These are phyloP conservation scores for Drosophila athabasca DNA, from an alignment of 1,140 invertebrate genomes.

Conservation along the genomic window DNA sequence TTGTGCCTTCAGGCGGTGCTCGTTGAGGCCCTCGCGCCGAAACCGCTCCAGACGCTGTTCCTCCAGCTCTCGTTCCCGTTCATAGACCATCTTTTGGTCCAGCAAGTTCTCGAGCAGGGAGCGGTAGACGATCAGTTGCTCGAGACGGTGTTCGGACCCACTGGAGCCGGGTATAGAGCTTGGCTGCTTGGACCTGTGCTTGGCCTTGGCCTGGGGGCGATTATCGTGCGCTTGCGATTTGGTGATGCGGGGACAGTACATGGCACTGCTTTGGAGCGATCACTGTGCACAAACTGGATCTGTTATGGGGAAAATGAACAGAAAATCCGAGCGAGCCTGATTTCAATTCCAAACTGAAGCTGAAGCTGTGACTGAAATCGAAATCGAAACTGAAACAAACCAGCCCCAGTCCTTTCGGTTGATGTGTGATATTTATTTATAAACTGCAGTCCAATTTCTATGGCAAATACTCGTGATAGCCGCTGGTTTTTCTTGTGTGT, in stretches of 20 bases:
- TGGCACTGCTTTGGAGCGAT: neutral
- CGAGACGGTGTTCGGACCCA: constrained; percentile 39
- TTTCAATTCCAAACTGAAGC: no score
- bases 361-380: no score
- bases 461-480: no score
- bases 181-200: no score
- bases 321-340: no score
- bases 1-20: constrained; percentile 37
- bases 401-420: no score
- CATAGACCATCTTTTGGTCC: constrained; percentile 54
- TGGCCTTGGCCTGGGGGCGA: neutral
- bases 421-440: no score
- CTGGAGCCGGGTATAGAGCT: neutral
- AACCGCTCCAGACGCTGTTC: constrained; percentile 51
- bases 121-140: constrained; percentile 57
- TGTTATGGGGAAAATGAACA: no score
- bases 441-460: no score
- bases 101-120: constrained; percentile 50
- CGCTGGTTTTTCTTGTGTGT: no score
- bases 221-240: constrained; percentile 12
- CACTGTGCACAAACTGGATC: no score
- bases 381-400: no score
- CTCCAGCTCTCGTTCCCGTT: constrained; percentile 44
- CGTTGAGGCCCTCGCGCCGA: constrained; percentile 39
- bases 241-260: constrained; percentile 38